These are phyloP conservation scores for Syrphus vitripennis DNA, from an alignment of 2,888 invertebrate genomes.

Conservation along the genomic window DNA sequence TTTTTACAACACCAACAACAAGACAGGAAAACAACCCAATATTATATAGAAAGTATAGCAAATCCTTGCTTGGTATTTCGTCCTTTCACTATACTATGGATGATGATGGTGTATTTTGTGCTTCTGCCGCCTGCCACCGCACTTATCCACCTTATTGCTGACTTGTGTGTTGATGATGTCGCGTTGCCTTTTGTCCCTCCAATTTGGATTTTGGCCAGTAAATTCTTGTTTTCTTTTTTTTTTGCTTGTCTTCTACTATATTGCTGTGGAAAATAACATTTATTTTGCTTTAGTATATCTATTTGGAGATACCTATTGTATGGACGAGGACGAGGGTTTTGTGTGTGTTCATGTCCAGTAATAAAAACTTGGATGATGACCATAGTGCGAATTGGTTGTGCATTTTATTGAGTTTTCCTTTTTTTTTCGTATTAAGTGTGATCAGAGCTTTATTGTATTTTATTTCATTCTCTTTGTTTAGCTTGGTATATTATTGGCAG, in stretches of 20 bases:
- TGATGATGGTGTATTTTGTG: slow-evolving; percentile 5
- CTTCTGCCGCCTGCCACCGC: neutral
- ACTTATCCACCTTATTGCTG: neutral
- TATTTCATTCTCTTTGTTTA: neutral
- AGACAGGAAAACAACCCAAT: slow-evolving; percentile 29
- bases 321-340: neutral
- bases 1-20: slow-evolving; percentile 64
- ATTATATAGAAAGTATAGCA: slow-evolving; percentile 9
- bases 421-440: slow-evolving; percentile 36
- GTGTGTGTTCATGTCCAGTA: slow-evolving; percentile 39
- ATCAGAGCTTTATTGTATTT: slow-evolving; percentile 42
- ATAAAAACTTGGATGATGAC: slow-evolving; percentile 45
- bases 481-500: slow-evolving; percentile 10
- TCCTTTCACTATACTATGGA: slow-evolving; percentile 24
- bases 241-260: slow-evolving; percentile 3
- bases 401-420: slow-evolving; percentile 33
- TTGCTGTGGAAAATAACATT: slow-evolving; percentile 18
- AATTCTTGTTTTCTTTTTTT: slow-evolving; percentile 15
- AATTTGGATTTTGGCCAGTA: slow-evolving; percentile 55
- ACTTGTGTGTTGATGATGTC: slow-evolving; percentile 63
- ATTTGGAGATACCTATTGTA: neutral
- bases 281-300: neutral
- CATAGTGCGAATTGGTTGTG: slow-evolving; percentile 58
- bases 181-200: slow-evolving; percentile 62
- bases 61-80: slow-evolving; percentile 1